Evolutionary conservation across 2,113 vertebrate species (phyloP).

Genomic region (Anguilla rostrata): DNA sequence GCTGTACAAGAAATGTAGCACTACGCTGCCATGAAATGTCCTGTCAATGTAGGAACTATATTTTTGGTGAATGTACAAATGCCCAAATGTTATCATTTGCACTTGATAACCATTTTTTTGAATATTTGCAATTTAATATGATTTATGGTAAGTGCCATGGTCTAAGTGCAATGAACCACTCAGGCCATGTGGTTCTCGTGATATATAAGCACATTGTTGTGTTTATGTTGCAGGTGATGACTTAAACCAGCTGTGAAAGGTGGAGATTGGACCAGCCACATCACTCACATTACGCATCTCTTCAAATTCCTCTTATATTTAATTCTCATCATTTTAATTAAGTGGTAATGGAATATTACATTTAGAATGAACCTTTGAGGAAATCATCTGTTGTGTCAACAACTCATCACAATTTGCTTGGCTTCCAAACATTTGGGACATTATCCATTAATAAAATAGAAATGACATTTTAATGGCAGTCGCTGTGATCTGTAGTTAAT

Average conservation of each 20-base stretch:
- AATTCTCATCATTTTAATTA: background rate
- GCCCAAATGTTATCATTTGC: no score
- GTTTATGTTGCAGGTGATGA: background rate
- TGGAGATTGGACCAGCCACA: background rate
- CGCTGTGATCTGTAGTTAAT: background rate
- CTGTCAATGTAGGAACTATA: no score
- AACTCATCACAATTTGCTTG: no score
- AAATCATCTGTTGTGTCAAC: background rate
- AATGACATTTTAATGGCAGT: background rate
- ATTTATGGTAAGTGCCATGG: no score
- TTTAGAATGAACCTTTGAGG: background rate
- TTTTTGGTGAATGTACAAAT: no score
- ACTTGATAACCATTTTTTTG: no score
- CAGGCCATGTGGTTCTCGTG: no score
- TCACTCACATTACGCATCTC: background rate
- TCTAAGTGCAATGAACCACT: no score
- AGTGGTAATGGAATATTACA: background rate
- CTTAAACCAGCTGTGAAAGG: background rate
- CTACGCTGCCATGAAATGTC: no score
- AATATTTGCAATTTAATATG: no score
- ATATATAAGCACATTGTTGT: background rate
- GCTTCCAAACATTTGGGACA: no score
- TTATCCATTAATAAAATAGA: background rate
- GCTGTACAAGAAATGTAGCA: no score
- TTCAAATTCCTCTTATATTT: background rate